phyloP scores from a whole-genome alignment of 1,140 invertebrate species.

The Lamellibrachia luymesi region DNA sequence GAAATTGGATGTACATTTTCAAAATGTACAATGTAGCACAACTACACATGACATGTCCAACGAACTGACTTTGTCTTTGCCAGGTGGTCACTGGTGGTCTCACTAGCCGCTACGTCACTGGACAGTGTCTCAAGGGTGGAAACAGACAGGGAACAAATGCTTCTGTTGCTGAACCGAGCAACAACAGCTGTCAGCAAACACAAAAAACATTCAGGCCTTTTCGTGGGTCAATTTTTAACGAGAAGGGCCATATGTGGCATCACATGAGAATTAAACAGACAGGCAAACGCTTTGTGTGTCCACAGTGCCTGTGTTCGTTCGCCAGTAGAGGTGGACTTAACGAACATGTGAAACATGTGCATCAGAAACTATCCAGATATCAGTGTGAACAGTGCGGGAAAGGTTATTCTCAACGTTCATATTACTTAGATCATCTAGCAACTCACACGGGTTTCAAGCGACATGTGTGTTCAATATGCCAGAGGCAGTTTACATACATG shows the following conservation, averaged over 20 bases:
- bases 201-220: not conserved
- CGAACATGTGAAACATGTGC: not conserved
- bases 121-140: not conserved
- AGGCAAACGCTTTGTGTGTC: not conserved
- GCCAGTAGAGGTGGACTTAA: not conserved
- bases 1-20: not conserved
- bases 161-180: not conserved
- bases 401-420: not conserved
- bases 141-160: not conserved
- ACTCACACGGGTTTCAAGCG: not conserved
- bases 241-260: not conserved
- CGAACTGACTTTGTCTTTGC: not conserved
- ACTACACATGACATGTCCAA: too few relatives aligned
- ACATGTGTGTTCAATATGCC: not conserved
- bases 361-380: not conserved
- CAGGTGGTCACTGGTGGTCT: not conserved
- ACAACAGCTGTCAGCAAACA: not conserved
- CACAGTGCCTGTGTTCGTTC: not conserved
- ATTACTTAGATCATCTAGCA: not conserved
- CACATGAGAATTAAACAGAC: not conserved
- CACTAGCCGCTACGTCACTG: not conserved
- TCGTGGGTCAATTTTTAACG: not conserved
- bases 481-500: not conserved
- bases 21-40: too few relatives aligned
- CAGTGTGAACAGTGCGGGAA: not conserved